Base-by-base conservation (phyloP, 2,888 invertebrate species). In the Nephrotoma appendiculata region DNA sequence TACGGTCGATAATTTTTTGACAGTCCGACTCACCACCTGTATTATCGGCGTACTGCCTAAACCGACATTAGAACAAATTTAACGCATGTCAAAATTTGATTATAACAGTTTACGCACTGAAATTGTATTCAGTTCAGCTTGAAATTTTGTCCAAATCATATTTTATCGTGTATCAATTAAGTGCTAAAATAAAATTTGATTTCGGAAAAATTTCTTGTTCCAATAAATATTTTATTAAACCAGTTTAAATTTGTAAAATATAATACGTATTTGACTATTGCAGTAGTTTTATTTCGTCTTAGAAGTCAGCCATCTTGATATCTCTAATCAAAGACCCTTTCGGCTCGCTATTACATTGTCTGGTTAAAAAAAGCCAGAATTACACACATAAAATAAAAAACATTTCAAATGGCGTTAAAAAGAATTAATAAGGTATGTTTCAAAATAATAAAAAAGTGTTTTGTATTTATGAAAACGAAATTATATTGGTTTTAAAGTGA, bases 341-440 rank as follows among this genome's bases (percentile, higher is more conserved):
- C 88, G 94, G 95, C 94, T 95, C 94, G 94, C 94, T 87, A 94
- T 95, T 95, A 94, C 95, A 95, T 95, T 95, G 95, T 95, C 94
- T 95, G 94, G 94, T 95, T 71, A 71, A 94, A 87, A 87, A 83
- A 87, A 86, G 87, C 94, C 94, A 94, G 94, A 94, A 93, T 94
- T 94, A 93, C 94, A 94, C 93, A 94, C 93, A 93, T 93, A 93
- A 71, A 71, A 71, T 71, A 93, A 93, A 93, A 93, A 93, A 93
- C 86, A 87, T 86, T 93, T 93, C 94, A 95, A 95, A 97, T 97
- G 97, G 97, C 97, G 95, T 96, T 97, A 96, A 97, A 97, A 96
- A 96, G 97, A 96, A 97, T 97, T 95, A 97, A 97, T 95, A 97
- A 97, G 97, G 96, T 96, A 95, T 92, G 95, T 94, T 93, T 92